Conservation (phyloP, 2,888 invertebrate genomes). For the Cheilosia scutellata region DNA sequence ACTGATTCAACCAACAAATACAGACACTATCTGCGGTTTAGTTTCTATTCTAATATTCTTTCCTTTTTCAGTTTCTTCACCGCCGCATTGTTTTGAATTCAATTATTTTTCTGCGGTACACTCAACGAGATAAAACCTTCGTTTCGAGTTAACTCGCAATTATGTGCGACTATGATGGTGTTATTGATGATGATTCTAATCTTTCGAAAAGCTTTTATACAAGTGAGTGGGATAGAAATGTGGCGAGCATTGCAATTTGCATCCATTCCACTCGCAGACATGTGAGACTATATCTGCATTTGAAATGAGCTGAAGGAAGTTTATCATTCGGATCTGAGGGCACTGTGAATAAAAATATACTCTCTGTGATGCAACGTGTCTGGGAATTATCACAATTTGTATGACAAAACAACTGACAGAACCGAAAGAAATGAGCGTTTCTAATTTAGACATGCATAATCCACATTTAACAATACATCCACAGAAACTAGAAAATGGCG, state of each 20-base stretch:
- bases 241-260: slow-evolving; percentile 20
- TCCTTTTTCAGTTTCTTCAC: background rate
- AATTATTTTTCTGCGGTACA: slow-evolving; percentile 34
- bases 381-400: background rate
- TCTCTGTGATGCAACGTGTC: no score
- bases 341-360: background rate
- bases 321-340: background rate
- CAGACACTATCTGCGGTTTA: no score
- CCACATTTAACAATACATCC: background rate
- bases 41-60: no score
- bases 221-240: slow-evolving; percentile 28
- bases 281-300: background rate
- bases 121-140: slow-evolving; percentile 28
- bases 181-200: slow-evolving; percentile 49
- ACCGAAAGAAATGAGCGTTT: background rate
- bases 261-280: background rate
- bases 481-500: slow-evolving; percentile 3
- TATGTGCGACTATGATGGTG: slow-evolving; percentile 30
- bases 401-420: background rate
- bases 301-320: slow-evolving; percentile 2
- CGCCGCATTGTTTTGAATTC: slow-evolving; percentile 44
- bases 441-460: background rate
- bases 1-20: no score
- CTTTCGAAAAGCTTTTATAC: slow-evolving; percentile 21
- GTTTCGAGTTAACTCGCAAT: slow-evolving; percentile 38